phyloP scores from a whole-genome alignment of 1,140 invertebrate genomes.

The Drosophila virilis region DNA sequence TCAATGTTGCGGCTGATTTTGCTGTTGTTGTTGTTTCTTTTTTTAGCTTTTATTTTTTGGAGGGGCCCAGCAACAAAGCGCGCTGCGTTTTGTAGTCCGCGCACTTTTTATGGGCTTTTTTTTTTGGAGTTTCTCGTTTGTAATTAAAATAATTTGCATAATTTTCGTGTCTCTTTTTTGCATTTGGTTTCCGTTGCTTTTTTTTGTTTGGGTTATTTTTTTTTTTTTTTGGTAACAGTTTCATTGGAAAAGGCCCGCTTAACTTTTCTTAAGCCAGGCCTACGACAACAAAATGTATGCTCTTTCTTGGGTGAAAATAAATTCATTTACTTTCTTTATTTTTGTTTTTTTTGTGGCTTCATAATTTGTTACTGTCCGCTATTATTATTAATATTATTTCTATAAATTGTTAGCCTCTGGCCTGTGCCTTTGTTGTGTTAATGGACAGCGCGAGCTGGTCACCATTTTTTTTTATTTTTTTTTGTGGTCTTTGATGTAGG shows the following conservation, averaged over 20 bases:
- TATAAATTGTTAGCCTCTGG: slow-evolving; percentile 48
- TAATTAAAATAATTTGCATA: slow-evolving; percentile 84
- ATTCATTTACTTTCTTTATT: background rate
- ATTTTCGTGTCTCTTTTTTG: slow-evolving; percentile 68
- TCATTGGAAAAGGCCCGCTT: slow-evolving; percentile 70
- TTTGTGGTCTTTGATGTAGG: slow-evolving; percentile 67
- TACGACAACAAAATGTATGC: slow-evolving; percentile 77
- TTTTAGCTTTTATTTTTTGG: slow-evolving; percentile 47
- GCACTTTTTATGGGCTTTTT: slow-evolving; percentile 66
- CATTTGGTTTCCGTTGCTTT: slow-evolving; percentile 39
- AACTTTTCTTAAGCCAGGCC: slow-evolving; percentile 41
- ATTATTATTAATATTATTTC: slow-evolving; percentile 57
- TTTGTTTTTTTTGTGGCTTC: slow-evolving; percentile 24
- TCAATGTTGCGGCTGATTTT: slow-evolving; percentile 2
- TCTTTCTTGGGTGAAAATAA: slow-evolving; percentile 55
- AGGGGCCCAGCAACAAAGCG: slow-evolving; percentile 15
- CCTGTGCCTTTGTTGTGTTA: slow-evolving; percentile 69
- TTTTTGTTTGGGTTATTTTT: slow-evolving; percentile 1
- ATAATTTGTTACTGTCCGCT: slow-evolving; percentile 39
- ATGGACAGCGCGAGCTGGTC: slow-evolving; percentile 53
- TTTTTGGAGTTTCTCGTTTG: slow-evolving; percentile 72
- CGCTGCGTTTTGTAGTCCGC: slow-evolving; percentile 43
- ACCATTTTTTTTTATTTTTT: slow-evolving; percentile 69
- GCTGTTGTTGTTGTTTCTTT: slow-evolving; percentile 13
- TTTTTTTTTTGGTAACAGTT: slow-evolving; percentile 63